Evolutionary conservation across 2,888 invertebrate genomes (phyloP), one percentile per base, ranked within the genome.

Genomic region (Calliscelio sp.): DNA sequence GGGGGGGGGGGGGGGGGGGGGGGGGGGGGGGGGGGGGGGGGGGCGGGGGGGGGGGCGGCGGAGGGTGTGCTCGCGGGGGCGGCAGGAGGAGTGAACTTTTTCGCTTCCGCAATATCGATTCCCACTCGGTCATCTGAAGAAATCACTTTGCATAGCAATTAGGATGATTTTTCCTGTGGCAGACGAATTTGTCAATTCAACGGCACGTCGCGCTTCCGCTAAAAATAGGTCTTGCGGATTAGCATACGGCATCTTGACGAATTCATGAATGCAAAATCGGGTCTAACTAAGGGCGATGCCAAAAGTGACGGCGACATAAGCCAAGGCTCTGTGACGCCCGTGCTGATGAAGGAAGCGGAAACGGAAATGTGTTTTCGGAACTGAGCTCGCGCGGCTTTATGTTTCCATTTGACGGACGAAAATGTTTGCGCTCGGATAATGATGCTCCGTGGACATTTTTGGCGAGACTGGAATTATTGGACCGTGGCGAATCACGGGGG

Each of bases 401-500:
- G 80, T 41, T 46, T 28, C n/a, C 73, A 80, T 66, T 74, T 55
- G 61, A 46, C 28, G 68, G 3, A 14, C 44, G 22, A 44, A 53
- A 41, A 59, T 68, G 55, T 81, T 75, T 68, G 68, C 46, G 44
- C 20, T 41, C 18, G 11, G 28, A 51, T 74, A 63, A 63, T 22
- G 55, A 41, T 22, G 38, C n/a, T 66, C 25, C 35, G 22, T 10
- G 59, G 63, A 25, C 38, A 61, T 68, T 78, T 80, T 71, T 71
- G 59, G 49, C 59, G 59, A 70, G n/a, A 24, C 65, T 28, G 24
- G 65, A 51, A 75, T 57, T 63, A 65, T 77, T 81, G 35, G 75
- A 81, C 74, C 75, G 49, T 68, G 41, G 20, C 68, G 68, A 81
- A 75, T 70, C 81, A 70, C 74, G 66, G 70, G 57, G 77, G 77